Base-by-base conservation (phyloP, 2,888 invertebrate genomes). In the Lepas anatifera region DNA sequence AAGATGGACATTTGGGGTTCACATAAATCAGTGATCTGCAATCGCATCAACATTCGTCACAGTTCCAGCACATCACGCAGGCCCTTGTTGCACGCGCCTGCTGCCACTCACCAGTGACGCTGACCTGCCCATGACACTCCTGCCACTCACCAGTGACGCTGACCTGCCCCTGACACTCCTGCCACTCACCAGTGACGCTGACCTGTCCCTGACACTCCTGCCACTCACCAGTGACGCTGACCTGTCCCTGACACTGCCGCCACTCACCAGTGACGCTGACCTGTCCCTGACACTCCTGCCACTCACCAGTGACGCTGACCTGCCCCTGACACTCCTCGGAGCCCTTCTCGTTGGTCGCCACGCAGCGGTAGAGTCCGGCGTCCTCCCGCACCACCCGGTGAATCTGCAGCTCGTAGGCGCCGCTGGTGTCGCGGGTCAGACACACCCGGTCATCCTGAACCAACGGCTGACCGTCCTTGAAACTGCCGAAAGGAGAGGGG, bases 391-490 rank as follows among this genome's bases (percentile, higher is more conserved):
- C 85, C 0, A 95, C 94, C 75, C 90, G 88, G 0, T 88, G 85
- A 74, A 97, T 92, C 29, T 92, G 87, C 69, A 97, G 80, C 78
- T 94, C 94, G 80, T 94, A 94, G 79, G 89, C 92, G 68, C 93
- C 93, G 69, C 90, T 89, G 1, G 89, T 87, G 74, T 88, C 88
- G 88, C 82, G 70, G 89, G 87, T 75, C 87, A 87, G 70, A 89
- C 84, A 70, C 87, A 87, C 69, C 85, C 86, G 75, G 48, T 87
- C 84, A 7, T 83, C 84, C 67, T 86, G 85, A 35, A 84, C 82
- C 73, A 96, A 88, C 77, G 88, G 86, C 68, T 84, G 83, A 67
- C 85, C 88, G 77, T 95, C 88, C 78, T 95, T 95, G 79, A 84
- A 92, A 83, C 95, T 94, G 77, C 43, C 32, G 68, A 16, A 41